phyloP scores from a whole-genome alignment of 2,113 vertebrate genomes.

The Phrynocephalus versicolor region DNA sequence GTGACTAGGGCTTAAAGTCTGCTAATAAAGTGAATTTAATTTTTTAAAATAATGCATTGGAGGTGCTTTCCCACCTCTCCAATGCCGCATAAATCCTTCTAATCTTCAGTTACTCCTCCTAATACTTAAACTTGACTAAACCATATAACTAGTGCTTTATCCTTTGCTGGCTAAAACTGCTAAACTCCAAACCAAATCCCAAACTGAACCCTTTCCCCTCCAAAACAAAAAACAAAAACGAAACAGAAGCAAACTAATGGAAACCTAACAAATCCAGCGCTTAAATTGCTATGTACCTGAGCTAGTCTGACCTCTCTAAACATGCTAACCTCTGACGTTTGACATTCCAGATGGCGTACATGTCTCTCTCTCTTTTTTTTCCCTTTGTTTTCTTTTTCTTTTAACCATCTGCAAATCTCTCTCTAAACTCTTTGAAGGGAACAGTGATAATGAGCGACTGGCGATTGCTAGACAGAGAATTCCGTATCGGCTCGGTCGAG shows the following conservation, averaged over 20 bases:
- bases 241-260: neutral
- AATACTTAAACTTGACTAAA: slow-evolving; percentile 69
- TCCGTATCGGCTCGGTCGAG: slow-evolving; percentile 98
- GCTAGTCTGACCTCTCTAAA: slow-evolving; percentile 75
- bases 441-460: slow-evolving; percentile 99
- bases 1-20: slow-evolving; percentile 22
- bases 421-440: slow-evolving; percentile 99
- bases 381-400: slow-evolving; percentile 35
- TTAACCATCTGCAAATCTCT: slow-evolving; percentile 78
- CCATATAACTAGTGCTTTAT: slow-evolving; percentile 53
- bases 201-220: neutral
- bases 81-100: slow-evolving; percentile 65
- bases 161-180: slow-evolving; percentile 56
- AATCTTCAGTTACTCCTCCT: slow-evolving; percentile 51
- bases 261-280: slow-evolving; percentile 13
- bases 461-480: slow-evolving; percentile 99
- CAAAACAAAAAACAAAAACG: neutral
- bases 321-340: slow-evolving; percentile 85
- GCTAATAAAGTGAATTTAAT: slow-evolving; percentile 42
- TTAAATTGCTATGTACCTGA: slow-evolving; percentile 46
- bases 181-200: slow-evolving; percentile 53
- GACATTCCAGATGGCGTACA: slow-evolving; percentile 81
- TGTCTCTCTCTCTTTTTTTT: slow-evolving; percentile 72
- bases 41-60: slow-evolving; percentile 11
- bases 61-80: slow-evolving; percentile 54